Conservation (phyloP, 2,888 invertebrate genomes). For the Drosophila cognata region DNA sequence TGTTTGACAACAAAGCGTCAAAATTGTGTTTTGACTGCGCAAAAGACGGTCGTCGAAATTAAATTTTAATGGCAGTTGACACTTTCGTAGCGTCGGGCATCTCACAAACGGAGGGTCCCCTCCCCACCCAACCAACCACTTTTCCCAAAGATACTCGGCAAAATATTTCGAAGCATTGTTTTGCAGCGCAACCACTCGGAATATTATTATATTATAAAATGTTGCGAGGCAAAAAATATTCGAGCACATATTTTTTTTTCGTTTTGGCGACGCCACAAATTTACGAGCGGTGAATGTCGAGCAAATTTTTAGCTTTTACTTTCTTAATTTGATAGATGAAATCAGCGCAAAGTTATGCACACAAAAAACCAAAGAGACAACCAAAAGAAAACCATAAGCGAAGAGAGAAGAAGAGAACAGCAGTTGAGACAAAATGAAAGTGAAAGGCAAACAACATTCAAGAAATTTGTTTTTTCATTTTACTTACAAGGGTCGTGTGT, state of each 20-base stretch:
- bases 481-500: constrained; percentile 46
- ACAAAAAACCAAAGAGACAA: constrained; percentile 10
- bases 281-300: constrained; percentile 56
- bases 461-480: constrained; percentile 45
- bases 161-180: constrained; percentile 36
- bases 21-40: constrained; percentile 29
- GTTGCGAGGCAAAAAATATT: constrained; percentile 25
- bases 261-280: constrained; percentile 58
- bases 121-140: neutral
- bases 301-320: constrained; percentile 65
- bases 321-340: constrained; percentile 78
- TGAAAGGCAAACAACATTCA: constrained; percentile 39
- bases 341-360: constrained; percentile 71
- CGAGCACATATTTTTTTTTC: constrained; percentile 9
- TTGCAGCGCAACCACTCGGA: constrained; percentile 24
- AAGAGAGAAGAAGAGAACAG: neutral
- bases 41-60: constrained; percentile 57
- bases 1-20: constrained; percentile 43
- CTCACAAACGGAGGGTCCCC: neutral
- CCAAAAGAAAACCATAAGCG: neutral
- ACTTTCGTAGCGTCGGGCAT: constrained; percentile 33
- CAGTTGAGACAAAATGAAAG: neutral
- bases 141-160: neutral
- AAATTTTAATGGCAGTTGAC: constrained; percentile 70
- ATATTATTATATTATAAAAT: constrained; percentile 28